Percentiles rank a stretch among this genome's conserved stretches.
Conservation (phyloP, 2,888 invertebrate genomes). For the Alitta virens region DNA sequence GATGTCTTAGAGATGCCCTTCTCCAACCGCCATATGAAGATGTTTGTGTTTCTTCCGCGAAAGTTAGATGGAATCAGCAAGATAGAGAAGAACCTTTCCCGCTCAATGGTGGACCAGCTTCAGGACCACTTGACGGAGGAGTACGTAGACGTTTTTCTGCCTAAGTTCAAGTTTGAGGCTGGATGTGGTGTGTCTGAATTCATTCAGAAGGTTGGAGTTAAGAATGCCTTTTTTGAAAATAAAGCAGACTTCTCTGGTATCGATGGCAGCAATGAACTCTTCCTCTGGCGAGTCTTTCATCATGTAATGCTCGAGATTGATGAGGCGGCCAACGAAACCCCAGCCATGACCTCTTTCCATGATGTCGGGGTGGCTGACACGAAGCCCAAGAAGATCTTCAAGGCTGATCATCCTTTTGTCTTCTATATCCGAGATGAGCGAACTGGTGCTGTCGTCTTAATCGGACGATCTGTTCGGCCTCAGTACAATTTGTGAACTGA, state of each 20-base stretch:
- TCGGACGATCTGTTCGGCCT: slow-evolving; percentile 32
- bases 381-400: slow-evolving; percentile 24
- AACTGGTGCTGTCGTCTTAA: slow-evolving; percentile 29
- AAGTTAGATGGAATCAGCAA: slow-evolving; percentile 29
- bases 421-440: slow-evolving; percentile 32
- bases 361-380: slow-evolving; percentile 18
- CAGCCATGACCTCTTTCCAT: slow-evolving; percentile 17
- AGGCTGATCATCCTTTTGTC: slow-evolving; percentile 32
- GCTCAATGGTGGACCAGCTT: slow-evolving; percentile 26
- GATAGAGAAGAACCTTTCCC: slow-evolving; percentile 28
- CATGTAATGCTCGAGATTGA: slow-evolving; percentile 30
- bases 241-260: slow-evolving; percentile 30
- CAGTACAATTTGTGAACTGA: not conserved
- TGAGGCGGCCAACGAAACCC: slow-evolving; percentile 20
- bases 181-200: slow-evolving; percentile 27
- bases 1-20: slow-evolving; percentile 31
- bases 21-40: slow-evolving; percentile 25
- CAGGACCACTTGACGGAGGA: slow-evolving; percentile 24
- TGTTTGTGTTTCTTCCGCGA: slow-evolving; percentile 29
- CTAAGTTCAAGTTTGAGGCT: slow-evolving; percentile 30
- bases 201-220: slow-evolving; percentile 28
- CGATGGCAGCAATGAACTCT: slow-evolving; percentile 25
- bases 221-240: slow-evolving; percentile 25
- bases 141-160: slow-evolving; percentile 31
- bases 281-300: slow-evolving; percentile 30